Conservation (phyloP, 2,797 vertebrate genomes). For the Xenops minutus region DNA sequence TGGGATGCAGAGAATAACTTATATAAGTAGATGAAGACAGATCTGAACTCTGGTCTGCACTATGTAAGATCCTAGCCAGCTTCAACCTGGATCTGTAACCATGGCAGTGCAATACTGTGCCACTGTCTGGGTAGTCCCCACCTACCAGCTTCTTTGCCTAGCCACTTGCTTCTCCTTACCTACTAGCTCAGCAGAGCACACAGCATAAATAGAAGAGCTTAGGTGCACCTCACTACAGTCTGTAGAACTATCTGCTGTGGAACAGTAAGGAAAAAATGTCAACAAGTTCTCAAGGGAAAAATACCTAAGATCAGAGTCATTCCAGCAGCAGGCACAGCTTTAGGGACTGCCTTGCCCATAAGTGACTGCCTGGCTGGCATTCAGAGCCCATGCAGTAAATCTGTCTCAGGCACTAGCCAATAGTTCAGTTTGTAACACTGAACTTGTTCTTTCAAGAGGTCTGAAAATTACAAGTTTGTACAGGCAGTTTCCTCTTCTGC, state of each 20-base stretch:
- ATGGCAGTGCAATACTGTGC: not conserved
- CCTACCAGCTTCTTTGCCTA: not conserved
- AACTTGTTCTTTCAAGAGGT: not conserved
- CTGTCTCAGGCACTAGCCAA: not conserved
- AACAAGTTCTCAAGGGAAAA: not conserved
- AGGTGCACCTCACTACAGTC: not conserved
- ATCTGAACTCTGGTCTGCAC: not conserved
- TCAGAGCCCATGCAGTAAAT: not conserved
- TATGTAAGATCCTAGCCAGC: rapidly evolving
- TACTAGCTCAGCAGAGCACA: not conserved
- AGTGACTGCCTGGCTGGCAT: not conserved
- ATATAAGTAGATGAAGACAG: not conserved
- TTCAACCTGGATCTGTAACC: not conserved
- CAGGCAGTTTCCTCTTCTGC: not conserved
- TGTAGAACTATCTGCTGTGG: not conserved
- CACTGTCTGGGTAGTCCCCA: not conserved
- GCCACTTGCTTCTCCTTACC: not conserved
- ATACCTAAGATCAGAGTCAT: not conserved
- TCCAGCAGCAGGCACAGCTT: not conserved
- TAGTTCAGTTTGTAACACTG: not conserved
- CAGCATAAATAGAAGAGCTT: not conserved
- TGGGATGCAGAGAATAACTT: not conserved
- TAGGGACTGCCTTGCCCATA: not conserved
- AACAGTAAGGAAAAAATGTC: not conserved
- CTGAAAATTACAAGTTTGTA: not conserved